Percentiles rank a stretch among this genome's conserved stretches.
These are phyloP conservation scores for Nibea coibor DNA, from an alignment of 2,113 vertebrate genomes.

Conservation along the genomic window DNA sequence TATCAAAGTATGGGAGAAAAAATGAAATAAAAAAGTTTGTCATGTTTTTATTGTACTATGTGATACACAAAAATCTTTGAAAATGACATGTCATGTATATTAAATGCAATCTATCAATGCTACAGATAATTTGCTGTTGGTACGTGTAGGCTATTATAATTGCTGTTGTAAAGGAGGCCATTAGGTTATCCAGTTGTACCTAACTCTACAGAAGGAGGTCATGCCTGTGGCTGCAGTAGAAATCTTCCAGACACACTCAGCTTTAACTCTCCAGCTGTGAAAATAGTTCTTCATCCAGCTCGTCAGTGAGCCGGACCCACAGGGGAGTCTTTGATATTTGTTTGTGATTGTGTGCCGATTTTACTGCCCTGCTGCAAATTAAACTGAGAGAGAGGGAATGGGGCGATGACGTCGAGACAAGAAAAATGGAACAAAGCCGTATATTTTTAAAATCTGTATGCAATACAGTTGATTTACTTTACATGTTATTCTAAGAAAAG, in stretches of 20 bases:
- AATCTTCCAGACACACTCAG: slow-evolving; percentile 32
- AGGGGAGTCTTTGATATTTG: slow-evolving; percentile 43
- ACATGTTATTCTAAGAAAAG: not conserved
- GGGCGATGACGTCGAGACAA: not conserved
- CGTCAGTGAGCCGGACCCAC: slow-evolving; percentile 15
- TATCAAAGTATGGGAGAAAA: slow-evolving; percentile 37
- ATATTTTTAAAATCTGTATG: not conserved
- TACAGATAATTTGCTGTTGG: not conserved
- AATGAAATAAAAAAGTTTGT: slow-evolving; percentile 40
- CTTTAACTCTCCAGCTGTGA: slow-evolving; percentile 67
- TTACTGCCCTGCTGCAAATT: slow-evolving; percentile 35
- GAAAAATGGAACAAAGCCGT: not conserved
- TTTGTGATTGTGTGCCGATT: slow-evolving; percentile 43
- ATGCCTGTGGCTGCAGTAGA: slow-evolving; percentile 5
- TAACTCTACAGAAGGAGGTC: not conserved
- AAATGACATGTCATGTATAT: not conserved
- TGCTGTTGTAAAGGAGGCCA: slow-evolving; percentile 4
- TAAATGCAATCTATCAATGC: not conserved
- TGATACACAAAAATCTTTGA: not conserved
- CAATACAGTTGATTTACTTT: not conserved
- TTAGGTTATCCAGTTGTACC: slow-evolving; percentile 3
- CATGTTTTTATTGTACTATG: not conserved
- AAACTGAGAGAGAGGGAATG: not conserved
- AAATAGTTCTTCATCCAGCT: slow-evolving; percentile 48
- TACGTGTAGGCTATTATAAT: not conserved